phyloP scores from a whole-genome alignment of 2,888 invertebrate genomes.

The Dasypogon diadema region DNA sequence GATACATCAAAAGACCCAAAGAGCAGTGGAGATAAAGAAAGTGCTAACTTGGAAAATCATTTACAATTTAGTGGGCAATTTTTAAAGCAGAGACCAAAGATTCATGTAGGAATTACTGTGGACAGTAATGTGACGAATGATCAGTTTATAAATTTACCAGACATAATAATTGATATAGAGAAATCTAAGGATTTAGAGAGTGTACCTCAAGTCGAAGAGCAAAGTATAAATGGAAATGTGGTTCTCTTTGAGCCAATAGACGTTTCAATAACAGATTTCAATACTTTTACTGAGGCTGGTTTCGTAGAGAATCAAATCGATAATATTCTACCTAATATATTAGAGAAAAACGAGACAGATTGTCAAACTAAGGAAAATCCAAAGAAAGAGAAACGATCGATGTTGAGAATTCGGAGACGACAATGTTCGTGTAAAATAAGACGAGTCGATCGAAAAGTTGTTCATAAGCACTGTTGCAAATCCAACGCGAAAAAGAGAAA shows the following conservation, averaged over 20 bases:
- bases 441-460: background rate
- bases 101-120: conserved; percentile 60
- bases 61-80: conserved; percentile 58
- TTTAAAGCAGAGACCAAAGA: conserved; percentile 57
- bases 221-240: conserved; percentile 52
- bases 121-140: conserved; percentile 61
- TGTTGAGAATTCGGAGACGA: background rate
- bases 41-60: conserved; percentile 56
- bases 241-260: conserved; percentile 57
- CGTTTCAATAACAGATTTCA: conserved; percentile 56
- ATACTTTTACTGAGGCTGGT: background rate
- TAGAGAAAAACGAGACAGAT: background rate
- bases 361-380: background rate
- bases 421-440: conserved; percentile 2
- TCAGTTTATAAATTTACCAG: conserved; percentile 65
- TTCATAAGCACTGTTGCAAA: conserved; percentile 15
- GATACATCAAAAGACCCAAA: background rate
- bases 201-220: conserved; percentile 15
- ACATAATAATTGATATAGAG: conserved; percentile 68
- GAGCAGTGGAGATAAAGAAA: conserved; percentile 1
- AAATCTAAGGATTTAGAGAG: conserved; percentile 60
- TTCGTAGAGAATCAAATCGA: background rate
- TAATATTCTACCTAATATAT: background rate
- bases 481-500: background rate
- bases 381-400: background rate